Conservation (phyloP, 2,113 vertebrate genomes). For the Cyprinodon variegatus region DNA sequence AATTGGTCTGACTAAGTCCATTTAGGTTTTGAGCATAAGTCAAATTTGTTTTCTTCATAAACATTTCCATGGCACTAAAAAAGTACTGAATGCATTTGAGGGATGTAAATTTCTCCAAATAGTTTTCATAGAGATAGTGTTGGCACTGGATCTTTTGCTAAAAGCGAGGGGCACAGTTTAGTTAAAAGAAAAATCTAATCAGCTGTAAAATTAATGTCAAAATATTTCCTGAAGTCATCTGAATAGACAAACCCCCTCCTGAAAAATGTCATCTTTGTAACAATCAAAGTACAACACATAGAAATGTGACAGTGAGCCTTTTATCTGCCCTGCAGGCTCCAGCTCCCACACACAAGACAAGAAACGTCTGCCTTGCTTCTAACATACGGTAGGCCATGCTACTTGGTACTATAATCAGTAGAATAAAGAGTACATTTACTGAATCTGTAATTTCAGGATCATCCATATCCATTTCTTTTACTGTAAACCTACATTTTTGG, state of each 20-base stretch:
- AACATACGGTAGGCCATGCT: slow-evolving; percentile 1
- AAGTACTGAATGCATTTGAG: not conserved
- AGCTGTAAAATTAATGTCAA: not conserved
- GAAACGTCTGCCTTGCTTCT: slow-evolving; percentile 47
- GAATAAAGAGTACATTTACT: slow-evolving; percentile 11
- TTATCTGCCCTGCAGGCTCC: slow-evolving; percentile 42
- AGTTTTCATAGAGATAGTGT: not conserved
- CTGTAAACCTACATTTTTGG: too few relatives aligned
- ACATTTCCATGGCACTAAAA: not conserved
- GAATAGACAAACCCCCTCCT: slow-evolving; percentile 4
- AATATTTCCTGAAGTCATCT: not conserved
- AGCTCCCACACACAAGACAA: slow-evolving; percentile 43
- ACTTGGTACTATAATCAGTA: not conserved
- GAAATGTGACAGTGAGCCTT: slow-evolving; percentile 51
- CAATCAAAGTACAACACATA: slow-evolving; percentile 47
- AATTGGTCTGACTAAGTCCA: slow-evolving; percentile 51
- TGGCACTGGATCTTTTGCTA: not conserved
- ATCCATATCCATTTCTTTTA: not conserved
- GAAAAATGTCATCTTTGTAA: slow-evolving; percentile 50
- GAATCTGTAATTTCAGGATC: not conserved
- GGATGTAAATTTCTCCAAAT: not conserved
- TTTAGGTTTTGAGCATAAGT: slow-evolving; percentile 28
- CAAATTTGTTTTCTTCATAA: slow-evolving; percentile 9
- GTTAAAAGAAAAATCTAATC: not conserved
- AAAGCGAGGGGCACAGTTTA: not conserved